phyloP scores from a whole-genome alignment of 2,113 vertebrate genomes.

The Oncorhynchus tshawytscha region DNA sequence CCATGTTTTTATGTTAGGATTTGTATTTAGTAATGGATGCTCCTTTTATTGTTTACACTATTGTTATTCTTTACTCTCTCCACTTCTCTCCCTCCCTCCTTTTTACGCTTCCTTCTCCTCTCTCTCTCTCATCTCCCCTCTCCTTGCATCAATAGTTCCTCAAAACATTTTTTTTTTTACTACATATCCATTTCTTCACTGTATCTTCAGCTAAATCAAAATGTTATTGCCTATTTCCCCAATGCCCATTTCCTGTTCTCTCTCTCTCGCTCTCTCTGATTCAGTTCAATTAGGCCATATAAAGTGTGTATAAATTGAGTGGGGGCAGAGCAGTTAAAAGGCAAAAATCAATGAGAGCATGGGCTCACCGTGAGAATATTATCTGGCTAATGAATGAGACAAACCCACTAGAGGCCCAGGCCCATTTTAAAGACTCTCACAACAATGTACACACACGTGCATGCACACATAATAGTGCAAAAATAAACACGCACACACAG shows the following conservation, averaged over 20 bases:
- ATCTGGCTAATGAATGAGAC: neutral
- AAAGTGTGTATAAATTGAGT: neutral
- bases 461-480: too few species aligned
- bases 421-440: too few species aligned
- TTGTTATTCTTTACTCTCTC: neutral
- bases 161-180: neutral
- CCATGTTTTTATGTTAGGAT: too few species aligned
- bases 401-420: neutral
- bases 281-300: constrained; percentile 11
- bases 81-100: neutral
- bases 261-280: neutral
- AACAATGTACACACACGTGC: too few species aligned
- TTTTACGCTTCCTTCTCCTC: neutral
- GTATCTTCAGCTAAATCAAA: neutral
- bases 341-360: constrained; percentile 1
- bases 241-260: neutral
- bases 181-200: neutral
- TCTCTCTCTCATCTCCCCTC: constrained; percentile 23
- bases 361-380: neutral
- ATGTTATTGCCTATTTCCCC: too few species aligned
- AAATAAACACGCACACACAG: too few species aligned
- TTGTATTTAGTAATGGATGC: too few species aligned
- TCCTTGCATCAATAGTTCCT: neutral
- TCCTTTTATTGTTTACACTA: too few species aligned
- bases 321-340: neutral